Conservation (phyloP, 2,797 vertebrate species). For the Tympanoctomys barrerae region DNA sequence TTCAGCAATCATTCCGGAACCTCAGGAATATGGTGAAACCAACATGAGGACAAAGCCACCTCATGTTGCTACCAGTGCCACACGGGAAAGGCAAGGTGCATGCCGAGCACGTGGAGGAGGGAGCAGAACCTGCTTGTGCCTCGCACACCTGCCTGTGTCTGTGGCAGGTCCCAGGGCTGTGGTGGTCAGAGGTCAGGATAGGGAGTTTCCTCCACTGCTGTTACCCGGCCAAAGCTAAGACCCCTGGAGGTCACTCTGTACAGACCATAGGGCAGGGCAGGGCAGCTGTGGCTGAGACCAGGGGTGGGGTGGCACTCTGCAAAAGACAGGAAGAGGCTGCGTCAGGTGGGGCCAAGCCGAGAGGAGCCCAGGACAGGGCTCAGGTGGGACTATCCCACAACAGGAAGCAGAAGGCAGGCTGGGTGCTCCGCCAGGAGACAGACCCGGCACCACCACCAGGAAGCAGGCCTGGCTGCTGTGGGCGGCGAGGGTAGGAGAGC, state of each 20-base stretch:
- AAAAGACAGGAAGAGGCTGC: background rate
- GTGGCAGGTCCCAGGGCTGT: background rate
- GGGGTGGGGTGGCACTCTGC: too few relatives aligned
- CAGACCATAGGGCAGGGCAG: background rate
- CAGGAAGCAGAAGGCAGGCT: background rate
- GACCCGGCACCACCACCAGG: background rate
- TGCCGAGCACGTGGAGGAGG: background rate
- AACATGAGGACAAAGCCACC: background rate
- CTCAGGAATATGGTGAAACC: too few relatives aligned
- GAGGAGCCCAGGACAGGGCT: too few relatives aligned
- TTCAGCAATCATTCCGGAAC: rapidly evolving
- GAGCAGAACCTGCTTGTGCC: background rate
- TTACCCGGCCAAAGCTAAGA: background rate
- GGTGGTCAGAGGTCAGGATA: background rate
- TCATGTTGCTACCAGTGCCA: background rate
- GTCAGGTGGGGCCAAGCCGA: background rate
- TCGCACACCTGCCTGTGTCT: background rate
- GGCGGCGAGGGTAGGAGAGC: background rate
- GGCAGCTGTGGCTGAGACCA: background rate
- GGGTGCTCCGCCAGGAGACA: background rate
- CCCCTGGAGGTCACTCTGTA: background rate
- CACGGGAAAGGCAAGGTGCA: background rate
- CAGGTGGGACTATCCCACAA: too few relatives aligned
- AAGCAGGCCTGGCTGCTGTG: background rate
- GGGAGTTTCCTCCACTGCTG: background rate